Percentiles rank a stretch among this genome's conserved stretches.
Conservation (phyloP, 1,140 invertebrate genomes). For the Lutraria rhynchaena region DNA sequence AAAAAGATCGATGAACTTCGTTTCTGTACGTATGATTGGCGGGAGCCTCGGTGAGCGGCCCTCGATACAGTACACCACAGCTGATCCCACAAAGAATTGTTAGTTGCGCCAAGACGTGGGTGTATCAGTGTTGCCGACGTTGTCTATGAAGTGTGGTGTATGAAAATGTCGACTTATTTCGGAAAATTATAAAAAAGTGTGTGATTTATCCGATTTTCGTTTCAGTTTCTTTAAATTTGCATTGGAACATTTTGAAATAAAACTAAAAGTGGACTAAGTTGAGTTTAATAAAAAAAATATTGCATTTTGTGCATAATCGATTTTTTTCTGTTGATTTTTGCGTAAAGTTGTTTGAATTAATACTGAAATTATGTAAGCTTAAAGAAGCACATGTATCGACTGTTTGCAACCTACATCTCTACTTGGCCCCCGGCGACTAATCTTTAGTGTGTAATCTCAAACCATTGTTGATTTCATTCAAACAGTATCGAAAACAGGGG, state of each 20-base stretch:
- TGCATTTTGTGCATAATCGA: too few species aligned
- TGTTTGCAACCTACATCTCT: too few species aligned
- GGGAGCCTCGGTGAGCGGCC: slow-evolving; percentile 59
- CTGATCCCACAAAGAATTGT: slow-evolving; percentile 55
- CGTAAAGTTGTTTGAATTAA: too few species aligned
- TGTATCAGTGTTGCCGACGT: slow-evolving; percentile 9
- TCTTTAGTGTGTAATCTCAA: not conserved
- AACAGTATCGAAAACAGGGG: not conserved
- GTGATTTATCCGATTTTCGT: too few species aligned
- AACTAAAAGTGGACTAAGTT: too few species aligned
- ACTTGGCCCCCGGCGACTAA: not conserved
- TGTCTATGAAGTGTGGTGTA: too few species aligned
- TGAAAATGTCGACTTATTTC: not conserved
- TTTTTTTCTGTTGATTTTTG: too few species aligned
- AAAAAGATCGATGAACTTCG: slow-evolving; percentile 31
- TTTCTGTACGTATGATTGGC: slow-evolving; percentile 38
- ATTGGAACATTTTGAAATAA: too few species aligned
- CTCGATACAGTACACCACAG: slow-evolving; percentile 39
- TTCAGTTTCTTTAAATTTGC: too few species aligned
- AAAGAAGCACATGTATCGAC: too few species aligned
- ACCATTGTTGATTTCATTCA: slow-evolving; percentile 6
- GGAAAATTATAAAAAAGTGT: not conserved
- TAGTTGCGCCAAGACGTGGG: slow-evolving; percentile 44
- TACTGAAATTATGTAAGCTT: too few species aligned
- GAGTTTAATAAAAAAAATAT: too few species aligned